Evolutionary conservation across 2,888 invertebrate species (phyloP).

Genomic region (Drosophila pullipes): DNA sequence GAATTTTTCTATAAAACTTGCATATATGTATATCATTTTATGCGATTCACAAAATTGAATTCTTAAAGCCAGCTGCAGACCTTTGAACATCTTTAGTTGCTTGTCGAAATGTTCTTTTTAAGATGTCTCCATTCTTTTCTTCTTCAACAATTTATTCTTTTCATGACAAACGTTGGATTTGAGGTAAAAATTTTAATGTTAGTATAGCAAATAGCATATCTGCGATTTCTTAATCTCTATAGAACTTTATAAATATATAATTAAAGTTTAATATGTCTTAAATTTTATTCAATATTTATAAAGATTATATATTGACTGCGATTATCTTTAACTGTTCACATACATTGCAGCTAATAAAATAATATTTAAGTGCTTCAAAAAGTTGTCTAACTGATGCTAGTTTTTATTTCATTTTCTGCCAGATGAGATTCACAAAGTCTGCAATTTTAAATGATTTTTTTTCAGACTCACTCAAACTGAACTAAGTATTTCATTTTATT

Average conservation of each 20-base stretch:
- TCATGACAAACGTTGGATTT: background rate
- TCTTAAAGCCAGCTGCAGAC: constrained; percentile 17
- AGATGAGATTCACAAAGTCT: background rate
- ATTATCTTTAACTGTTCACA: background rate
- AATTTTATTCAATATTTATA: background rate
- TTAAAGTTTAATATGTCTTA: too few species aligned
- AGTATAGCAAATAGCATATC: background rate
- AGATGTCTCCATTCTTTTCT: background rate
- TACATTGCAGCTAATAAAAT: background rate
- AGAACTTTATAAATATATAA: too few species aligned
- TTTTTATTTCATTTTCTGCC: background rate
- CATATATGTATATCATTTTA: constrained; percentile 19
- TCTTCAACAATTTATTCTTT: background rate
- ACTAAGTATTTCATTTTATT: background rate
- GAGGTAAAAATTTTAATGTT: background rate
- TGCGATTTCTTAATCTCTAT: too few species aligned
- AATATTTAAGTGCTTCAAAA: background rate
- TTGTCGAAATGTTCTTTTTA: background rate
- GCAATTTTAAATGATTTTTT: too few species aligned
- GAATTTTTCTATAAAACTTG: constrained; percentile 12
- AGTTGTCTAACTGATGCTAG: background rate
- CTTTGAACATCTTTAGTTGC: background rate
- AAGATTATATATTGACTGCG: background rate
- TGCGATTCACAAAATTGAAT: constrained; percentile 15
- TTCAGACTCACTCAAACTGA: too few species aligned